These are phyloP conservation scores for Ochropacha duplaris DNA, from an alignment of 2,888 invertebrate species.

Conservation along the genomic window DNA sequence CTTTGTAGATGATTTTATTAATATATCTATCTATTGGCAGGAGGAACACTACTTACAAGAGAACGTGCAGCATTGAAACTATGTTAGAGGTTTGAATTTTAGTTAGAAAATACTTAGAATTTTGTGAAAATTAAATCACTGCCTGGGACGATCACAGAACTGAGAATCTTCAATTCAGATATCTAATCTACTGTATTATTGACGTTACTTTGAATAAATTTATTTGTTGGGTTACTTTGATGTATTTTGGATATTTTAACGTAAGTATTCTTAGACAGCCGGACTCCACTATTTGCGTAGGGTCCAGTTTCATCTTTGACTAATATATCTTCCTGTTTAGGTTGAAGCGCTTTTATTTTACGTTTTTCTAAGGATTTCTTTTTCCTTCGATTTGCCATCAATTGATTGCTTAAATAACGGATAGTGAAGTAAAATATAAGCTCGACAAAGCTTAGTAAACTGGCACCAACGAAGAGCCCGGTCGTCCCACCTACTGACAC, in stretches of 20 bases:
- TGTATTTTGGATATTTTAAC: neutral
- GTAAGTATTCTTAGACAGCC: neutral
- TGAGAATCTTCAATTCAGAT: too few relatives aligned
- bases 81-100: too few relatives aligned
- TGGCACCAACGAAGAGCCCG: conserved; percentile 86
- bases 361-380: conserved; percentile 8
- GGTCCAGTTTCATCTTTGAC: neutral
- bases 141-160: too few relatives aligned
- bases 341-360: conserved; percentile 1
- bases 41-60: too few relatives aligned
- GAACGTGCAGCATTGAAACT: too few relatives aligned
- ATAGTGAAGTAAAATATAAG: conserved; percentile 84
- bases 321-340: neutral
- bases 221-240: neutral
- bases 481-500: conserved; percentile 86
- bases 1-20: neutral
- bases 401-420: conserved; percentile 69
- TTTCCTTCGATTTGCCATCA: conserved; percentile 42
- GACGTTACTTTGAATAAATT: neutral
- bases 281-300: neutral
- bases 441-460: conserved; percentile 86
- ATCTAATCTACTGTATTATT: too few relatives aligned
- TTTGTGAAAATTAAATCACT: too few relatives aligned
- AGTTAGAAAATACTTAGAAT: too few relatives aligned
- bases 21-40: too few relatives aligned